Base-by-base conservation (phyloP, 2,113 vertebrate species). In the Chitala chitala region DNA sequence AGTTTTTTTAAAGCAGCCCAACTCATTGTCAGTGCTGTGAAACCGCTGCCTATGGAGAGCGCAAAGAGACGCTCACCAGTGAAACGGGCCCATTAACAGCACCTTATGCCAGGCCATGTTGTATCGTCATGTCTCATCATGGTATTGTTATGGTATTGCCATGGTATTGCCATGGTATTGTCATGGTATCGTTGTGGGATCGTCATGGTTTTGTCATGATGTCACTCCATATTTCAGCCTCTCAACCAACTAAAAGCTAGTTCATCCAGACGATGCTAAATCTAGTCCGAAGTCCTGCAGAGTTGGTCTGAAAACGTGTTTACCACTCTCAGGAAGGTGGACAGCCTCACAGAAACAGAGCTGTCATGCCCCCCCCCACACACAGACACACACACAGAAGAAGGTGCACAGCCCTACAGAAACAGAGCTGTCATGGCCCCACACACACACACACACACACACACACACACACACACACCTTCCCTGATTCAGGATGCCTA, bases 11-110 rank as follows among this genome's bases (percentile, higher is more conserved):
- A 84, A 88, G 92, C 91, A 90, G 89, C 88, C 87, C 89, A 90
- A 90, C 89, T 87, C 88, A 90, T 92, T 92, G 91, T 92, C 90
- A 91, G 87, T 87, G 84, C 89, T 87, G 90, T 91, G 91, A 89
- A 92, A 92, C 91, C 88, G 89, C 79, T 85, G 87, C 88, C 89
- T 90, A 80, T 89, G 84, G 87, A 79, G 86, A 86, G 90, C 90
- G 88, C 86, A 80, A 87, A 80, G 82, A 85, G 69, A 0, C 86
- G 83, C 91, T 93, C 87, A 84, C 90, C 91, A 86, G 81, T 87
- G 86, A 86, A 88, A 88, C 90, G 90, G 89, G 86, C 85, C 85
- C 87, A 89, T 93, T 93, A 89, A 92, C 92, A 92, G 76, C 48
- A 17, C 3, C 12, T n/a, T n/a, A n/a, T n/a, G n/a, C n/a, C n/a